A percentile compares a stretch with the other conserved stretches of the same genome.
Conservation (phyloP, 2,888 invertebrate genomes). For the Nomada fabriciana region DNA sequence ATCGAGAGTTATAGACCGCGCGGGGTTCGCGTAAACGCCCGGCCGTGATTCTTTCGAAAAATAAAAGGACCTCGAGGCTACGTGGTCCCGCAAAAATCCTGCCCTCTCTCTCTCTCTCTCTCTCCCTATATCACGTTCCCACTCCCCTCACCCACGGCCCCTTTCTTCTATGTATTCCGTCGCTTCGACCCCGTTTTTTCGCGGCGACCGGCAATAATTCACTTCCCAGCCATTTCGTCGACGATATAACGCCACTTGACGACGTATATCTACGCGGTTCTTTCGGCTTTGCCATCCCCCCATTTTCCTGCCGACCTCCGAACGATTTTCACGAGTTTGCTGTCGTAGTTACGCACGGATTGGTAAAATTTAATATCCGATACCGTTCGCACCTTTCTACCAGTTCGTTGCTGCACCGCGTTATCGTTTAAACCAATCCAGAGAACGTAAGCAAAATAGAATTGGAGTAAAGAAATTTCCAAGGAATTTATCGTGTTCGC, state of each 20-base stretch:
- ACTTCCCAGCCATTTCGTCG: constrained; percentile 81
- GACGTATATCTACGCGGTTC: constrained; percentile 70
- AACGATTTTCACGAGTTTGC: constrained; percentile 51
- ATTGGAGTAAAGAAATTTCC: no score
- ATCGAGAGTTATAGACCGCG: constrained; percentile 42
- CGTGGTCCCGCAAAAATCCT: constrained; percentile 38
- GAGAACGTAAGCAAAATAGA: no score
- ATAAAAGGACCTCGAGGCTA: constrained; percentile 17
- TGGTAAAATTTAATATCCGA: background rate
- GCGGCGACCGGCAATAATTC: constrained; percentile 78
- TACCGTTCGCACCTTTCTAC: background rate
- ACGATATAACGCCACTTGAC: constrained; percentile 78
- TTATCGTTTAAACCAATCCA: no score
- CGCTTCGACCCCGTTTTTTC: constrained; percentile 70
- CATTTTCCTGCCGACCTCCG: constrained; percentile 33
- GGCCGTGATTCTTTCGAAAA: constrained; percentile 29
- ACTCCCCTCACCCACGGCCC: background rate
- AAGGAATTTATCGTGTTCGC: no score
- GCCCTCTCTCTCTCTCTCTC: background rate
- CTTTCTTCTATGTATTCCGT: constrained; percentile 13
- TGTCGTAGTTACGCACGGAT: background rate
- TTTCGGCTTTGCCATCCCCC: constrained; percentile 49
- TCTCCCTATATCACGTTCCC: no score
- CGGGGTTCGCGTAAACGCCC: constrained; percentile 4
- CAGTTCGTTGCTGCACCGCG: no score